Evolutionary conservation across 1,140 invertebrate genomes (phyloP).

Genomic region (Sesamia nonagrioides): DNA sequence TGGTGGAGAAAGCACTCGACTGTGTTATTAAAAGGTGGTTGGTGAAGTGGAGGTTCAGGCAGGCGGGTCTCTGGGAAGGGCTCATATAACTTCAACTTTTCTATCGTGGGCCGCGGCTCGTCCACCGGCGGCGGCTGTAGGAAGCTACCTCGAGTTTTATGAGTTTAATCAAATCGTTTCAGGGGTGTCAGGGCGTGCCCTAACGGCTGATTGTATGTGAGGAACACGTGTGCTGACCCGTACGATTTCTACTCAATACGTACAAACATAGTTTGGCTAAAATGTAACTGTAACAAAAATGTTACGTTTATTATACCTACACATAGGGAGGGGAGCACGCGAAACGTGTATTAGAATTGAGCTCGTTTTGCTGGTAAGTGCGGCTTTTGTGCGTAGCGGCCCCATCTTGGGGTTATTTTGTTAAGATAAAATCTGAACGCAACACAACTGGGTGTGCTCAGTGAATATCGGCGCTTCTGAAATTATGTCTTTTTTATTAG

Average conservation of each 20-base stretch:
- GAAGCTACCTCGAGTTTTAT: conserved; percentile 74
- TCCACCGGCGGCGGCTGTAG: conserved; percentile 60
- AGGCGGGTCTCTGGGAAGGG: conserved; percentile 72
- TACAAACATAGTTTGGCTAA: conserved; percentile 47
- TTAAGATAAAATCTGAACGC: conserved; percentile 39
- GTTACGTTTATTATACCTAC: conserved; percentile 63
- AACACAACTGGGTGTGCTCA: conserved; percentile 14
- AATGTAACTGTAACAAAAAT: conserved; percentile 64
- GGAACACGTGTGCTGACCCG: conserved; percentile 69
- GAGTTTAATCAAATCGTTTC: conserved; percentile 83
- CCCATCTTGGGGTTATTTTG: conserved; percentile 41
- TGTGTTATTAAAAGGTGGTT: conserved; percentile 86
- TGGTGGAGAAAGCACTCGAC: conserved; percentile 79
- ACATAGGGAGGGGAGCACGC: conserved; percentile 60
- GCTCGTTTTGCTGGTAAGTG: conserved; percentile 50
- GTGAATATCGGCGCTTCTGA: conserved; percentile 10
- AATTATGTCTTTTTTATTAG: conserved; percentile 5
- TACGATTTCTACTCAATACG: conserved; percentile 57
- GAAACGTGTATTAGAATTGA: conserved; percentile 67
- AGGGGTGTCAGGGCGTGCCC: conserved; percentile 72
- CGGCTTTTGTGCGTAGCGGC: conserved; percentile 45
- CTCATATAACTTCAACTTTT: conserved; percentile 78
- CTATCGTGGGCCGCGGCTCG: conserved; percentile 60
- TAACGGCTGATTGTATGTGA: conserved; percentile 72
- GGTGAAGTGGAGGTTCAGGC: conserved; percentile 65